Base-by-base conservation (phyloP, 53 echinoderm and acorn worm species). In the Echinarachnius parma region DNA sequence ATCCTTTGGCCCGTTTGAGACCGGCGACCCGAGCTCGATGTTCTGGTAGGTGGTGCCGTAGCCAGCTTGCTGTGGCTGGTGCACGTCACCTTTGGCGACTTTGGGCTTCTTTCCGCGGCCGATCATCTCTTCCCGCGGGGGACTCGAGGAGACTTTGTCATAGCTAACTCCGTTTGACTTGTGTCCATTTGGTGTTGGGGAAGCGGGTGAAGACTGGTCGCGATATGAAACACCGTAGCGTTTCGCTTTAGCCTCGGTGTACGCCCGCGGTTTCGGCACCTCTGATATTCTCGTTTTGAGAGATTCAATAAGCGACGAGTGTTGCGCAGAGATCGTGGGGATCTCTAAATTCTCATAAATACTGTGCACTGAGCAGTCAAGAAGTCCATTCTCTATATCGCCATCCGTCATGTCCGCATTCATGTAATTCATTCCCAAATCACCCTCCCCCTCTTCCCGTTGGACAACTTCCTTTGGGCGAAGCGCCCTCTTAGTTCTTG, bases 281-380 rank as follows among this genome's bases (percentile, higher is more conserved):
- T 88, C 88, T 0, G 88, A 83, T 50, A 92, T 87, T 49, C 87
- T 79, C 10, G 84, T 65, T 37, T 82, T 83, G 26, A 87, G 36
- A 0, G 81, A 84, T 54, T 92, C 92, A 35, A 86, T 80, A 31
- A 84, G 45, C 4, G 92, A 92, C 9, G 66, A 56, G 57, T 72
- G 55, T 57, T 55, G 56, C 16, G 68, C 3, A 18, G 82, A 78
- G 52, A 77, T 78, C 10, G 62, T 78, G 9, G 81, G 61, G 33
- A 86, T 35, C 25, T 92, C 92, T 71, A 92, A 35, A 61, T 92
- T 92, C 59, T 92, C 92, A 57, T 92, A 92, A 30, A 92, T 81
- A 70, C 86, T 87, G 18, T 84, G 82, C 0, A 87, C 87, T 27
- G 81, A 72, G 24, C 74, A 72, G 57, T 72, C 74, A 3, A 44